Conservation (phyloP, 2,797 vertebrate genomes). For the Mergus octosetaceus region DNA sequence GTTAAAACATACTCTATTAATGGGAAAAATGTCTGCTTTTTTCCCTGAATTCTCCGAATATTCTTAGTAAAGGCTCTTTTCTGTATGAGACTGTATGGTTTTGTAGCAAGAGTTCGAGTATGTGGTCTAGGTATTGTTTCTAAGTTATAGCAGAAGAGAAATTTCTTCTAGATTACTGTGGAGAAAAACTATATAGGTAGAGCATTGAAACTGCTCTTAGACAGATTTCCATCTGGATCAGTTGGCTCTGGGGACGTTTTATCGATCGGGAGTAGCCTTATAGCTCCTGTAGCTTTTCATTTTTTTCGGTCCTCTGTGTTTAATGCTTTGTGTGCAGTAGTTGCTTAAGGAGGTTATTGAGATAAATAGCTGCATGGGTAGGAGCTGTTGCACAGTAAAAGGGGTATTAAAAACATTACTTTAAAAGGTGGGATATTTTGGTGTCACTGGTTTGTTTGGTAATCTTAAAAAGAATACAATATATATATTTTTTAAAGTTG, state of each 20-base stretch:
- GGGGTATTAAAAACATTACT: background rate
- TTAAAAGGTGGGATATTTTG: background rate
- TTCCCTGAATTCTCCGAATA: background rate
- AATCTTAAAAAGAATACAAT: background rate
- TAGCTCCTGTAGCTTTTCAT: background rate
- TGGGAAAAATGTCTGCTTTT: background rate
- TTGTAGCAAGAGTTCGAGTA: background rate
- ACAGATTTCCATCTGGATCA: background rate
- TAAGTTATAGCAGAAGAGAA: background rate
- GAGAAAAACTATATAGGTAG: background rate
- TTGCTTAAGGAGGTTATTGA: background rate
- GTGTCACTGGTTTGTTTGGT: background rate
- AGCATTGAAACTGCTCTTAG: background rate
- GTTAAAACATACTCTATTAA: background rate
- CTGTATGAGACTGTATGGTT: background rate
- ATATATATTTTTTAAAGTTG: background rate
- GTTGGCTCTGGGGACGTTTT: background rate
- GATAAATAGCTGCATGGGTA: background rate
- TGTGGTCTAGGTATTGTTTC: background rate
- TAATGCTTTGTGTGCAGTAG: background rate
- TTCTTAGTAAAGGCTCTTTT: background rate
- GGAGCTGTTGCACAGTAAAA: background rate
- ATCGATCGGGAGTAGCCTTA: background rate
- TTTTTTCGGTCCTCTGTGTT: background rate
- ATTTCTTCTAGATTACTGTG: background rate